Evolutionary conservation across 2,888 invertebrate species (phyloP), one percentile per base, ranked within the genome.

Genomic region (Spicauda simplicius): DNA sequence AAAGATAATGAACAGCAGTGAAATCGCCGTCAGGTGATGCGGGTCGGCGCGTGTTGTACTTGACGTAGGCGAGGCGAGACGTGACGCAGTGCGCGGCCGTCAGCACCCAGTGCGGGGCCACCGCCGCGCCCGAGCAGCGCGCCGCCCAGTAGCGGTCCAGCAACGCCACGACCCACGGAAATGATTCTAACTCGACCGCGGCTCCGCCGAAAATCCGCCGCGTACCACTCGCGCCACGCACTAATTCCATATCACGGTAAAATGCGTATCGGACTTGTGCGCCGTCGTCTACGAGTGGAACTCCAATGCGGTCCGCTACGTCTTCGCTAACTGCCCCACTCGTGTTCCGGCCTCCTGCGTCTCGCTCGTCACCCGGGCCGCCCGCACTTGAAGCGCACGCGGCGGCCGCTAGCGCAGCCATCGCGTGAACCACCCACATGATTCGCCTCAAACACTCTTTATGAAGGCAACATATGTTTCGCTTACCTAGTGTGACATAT

Each of bases 51-150:
- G 87, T 73, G 77, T 86, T 84, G 81, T 86, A 89, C 76, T 81
- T 80, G 64, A 90, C 82, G 81, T 86, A 87, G 64, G 84, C 81
- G 63, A 89, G 56, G 52, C 71, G 73, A 55, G 86, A 73, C 16
- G 82, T 66, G 14, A 87, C 80, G 78, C 91, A 92, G 80, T 91
- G 91, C 52, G 88, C 91, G 25, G 91, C 91, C 30, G 91, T 91
- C 64, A 92, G 80, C 76, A 74, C 88, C 91, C 91, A 91, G 76
- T 81, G 83, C 70, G 78, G 60, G 58, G 83, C 73, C 71, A 92
- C 70, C 70, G 86, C 83, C 10, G 86, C 70, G 69, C 75, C 86
- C 59, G 89, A 85, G 80, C 91, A 91, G 57, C 84, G 80, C 77
- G 83, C 68, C n/a, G 68, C 19, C 82, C 83, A 80, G 77, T 80